A percentile compares a stretch with the other conserved stretches of the same genome.
Conservation (phyloP, 2,113 vertebrate species). For the Dascyllus trimaculatus region DNA sequence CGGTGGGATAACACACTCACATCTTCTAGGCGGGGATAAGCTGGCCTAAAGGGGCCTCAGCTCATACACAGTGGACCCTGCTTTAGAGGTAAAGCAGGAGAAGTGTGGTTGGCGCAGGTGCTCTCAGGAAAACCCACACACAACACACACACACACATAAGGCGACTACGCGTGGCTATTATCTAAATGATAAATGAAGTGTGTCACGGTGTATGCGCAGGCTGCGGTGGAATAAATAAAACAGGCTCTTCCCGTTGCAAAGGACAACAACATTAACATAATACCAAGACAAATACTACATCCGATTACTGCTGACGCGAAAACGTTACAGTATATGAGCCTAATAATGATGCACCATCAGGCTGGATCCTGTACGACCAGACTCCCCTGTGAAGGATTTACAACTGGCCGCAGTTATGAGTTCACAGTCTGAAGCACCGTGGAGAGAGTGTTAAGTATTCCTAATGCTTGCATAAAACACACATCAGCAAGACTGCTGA, state of each 20-base stretch:
- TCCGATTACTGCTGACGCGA: slow-evolving; percentile 70
- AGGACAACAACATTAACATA: slow-evolving; percentile 78
- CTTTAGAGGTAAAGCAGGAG: slow-evolving; percentile 42
- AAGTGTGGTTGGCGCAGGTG: slow-evolving; percentile 28
- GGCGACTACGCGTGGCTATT: slow-evolving; percentile 47
- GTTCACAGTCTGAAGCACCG: slow-evolving; percentile 38
- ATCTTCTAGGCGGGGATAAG: slow-evolving; percentile 60
- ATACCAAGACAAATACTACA: slow-evolving; percentile 71
- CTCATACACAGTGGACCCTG: slow-evolving; percentile 14
- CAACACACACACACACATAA: slow-evolving; percentile 18
- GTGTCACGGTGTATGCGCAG: slow-evolving; percentile 46
- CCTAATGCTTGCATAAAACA: slow-evolving; percentile 43
- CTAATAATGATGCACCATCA: slow-evolving; percentile 76
- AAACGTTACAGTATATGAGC: slow-evolving; percentile 67
- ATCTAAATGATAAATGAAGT: slow-evolving; percentile 75
- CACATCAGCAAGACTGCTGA: slow-evolving; percentile 33
- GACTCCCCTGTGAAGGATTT: slow-evolving; percentile 50
- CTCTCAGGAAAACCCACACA: slow-evolving; percentile 18
- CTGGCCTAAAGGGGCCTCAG: slow-evolving; percentile 40
- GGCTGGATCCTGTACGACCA: slow-evolving; percentile 32
- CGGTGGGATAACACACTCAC: slow-evolving; percentile 63
- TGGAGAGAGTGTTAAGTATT: slow-evolving; percentile 36
- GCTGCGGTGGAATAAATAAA: slow-evolving; percentile 71
- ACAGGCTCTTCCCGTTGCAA: slow-evolving; percentile 57
- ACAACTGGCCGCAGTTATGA: slow-evolving; percentile 30